Conservation (phyloP, 2,797 vertebrate genomes). For the Micropoecilia bifurca region DNA sequence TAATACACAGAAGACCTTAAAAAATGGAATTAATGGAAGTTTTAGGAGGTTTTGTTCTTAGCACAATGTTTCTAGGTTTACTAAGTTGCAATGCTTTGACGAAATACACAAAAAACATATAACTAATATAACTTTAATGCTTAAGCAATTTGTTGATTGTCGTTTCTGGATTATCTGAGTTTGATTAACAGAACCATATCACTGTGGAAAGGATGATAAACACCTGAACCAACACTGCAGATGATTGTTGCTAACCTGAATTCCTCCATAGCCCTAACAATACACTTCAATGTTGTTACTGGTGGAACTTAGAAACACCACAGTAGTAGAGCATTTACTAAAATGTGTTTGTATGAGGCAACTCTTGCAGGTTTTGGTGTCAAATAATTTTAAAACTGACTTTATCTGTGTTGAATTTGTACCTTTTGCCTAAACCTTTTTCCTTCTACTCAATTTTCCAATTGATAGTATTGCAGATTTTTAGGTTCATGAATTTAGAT, state of each 20-base stretch:
- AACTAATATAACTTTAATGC: neutral
- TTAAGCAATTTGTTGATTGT: neutral
- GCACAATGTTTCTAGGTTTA: too few species aligned
- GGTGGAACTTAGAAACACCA: neutral
- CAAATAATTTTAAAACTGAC: neutral
- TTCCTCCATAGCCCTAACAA: neutral
- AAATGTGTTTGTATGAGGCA: neutral
- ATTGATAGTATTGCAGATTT: neutral
- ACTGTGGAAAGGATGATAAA: neutral
- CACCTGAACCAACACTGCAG: too few species aligned
- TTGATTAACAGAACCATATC: neutral
- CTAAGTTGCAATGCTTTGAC: neutral
- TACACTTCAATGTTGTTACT: neutral
- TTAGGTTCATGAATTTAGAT: neutral
- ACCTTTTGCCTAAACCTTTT: neutral
- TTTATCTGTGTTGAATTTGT: neutral
- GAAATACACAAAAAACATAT: neutral
- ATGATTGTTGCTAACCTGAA: too few species aligned
- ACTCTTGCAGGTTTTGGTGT: neutral
- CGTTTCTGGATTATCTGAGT: neutral
- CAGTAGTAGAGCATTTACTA: neutral
- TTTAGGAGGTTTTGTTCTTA: too few species aligned
- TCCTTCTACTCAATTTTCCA: neutral
- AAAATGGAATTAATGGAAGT: slow-evolving; percentile 65
- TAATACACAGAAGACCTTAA: slow-evolving; percentile 73